Evolutionary conservation across 2,888 invertebrate species (phyloP).

Genomic region (Caenorhabditis afra): DNA sequence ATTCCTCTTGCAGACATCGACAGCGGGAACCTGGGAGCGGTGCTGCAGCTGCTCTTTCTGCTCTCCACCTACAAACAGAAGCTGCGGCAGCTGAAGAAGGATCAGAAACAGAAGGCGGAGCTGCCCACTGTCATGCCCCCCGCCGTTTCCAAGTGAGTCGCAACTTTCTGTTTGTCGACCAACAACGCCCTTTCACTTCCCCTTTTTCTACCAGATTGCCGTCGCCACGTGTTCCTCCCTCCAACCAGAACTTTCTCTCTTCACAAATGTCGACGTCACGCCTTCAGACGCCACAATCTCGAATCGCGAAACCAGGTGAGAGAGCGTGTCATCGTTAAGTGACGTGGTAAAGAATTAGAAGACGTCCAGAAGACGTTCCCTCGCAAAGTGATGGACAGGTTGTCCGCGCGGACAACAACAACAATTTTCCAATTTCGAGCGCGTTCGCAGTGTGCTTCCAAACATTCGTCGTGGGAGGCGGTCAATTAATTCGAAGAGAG

Average conservation of each 20-base stretch:
- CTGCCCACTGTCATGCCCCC: constrained; percentile 48
- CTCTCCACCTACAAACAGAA: constrained; percentile 89
- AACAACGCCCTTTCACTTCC: neutral
- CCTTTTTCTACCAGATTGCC: constrained; percentile 34
- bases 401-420: constrained; percentile 46
- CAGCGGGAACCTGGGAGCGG: constrained; percentile 94
- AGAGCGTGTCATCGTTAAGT: constrained; percentile 10
- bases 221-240: constrained; percentile 44
- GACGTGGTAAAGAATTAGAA: constrained; percentile 25
- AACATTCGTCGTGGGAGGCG: constrained; percentile 52
- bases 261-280: constrained; percentile 54
- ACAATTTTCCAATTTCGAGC: constrained; percentile 55
- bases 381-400: constrained; percentile 48
- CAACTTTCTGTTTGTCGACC: constrained; percentile 12
- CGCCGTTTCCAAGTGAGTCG: constrained; percentile 56
- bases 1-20: constrained; percentile 86
- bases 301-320: constrained; percentile 56
- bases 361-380: neutral
- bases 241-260: constrained; percentile 20
- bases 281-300: constrained; percentile 62
- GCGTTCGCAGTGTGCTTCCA: constrained; percentile 37
- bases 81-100: constrained; percentile 68
- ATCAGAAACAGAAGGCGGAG: constrained; percentile 49
- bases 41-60: constrained; percentile 94
- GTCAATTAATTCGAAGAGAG: constrained; percentile 58